Evolutionary conservation across 2,888 invertebrate genomes (phyloP), one percentile per base, ranked within the genome.

Genomic region (Uropetala carovei): DNA sequence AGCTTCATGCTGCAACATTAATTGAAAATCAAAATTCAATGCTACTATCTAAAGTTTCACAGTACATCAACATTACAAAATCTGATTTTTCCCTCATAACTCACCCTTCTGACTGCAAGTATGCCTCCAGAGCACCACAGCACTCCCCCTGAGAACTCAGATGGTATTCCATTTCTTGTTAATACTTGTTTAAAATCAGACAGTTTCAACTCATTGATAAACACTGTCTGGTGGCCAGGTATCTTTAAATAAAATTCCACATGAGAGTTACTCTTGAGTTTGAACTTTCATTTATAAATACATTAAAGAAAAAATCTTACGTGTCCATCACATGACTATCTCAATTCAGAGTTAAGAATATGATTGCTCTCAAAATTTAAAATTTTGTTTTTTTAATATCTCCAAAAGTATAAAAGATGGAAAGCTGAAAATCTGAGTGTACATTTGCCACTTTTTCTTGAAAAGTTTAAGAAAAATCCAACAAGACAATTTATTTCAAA

Each of bases 111-210:
- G 84, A 99, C 97, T 9, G 99, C 99, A 92, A 99, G 96, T 0
- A 97, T 97, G 75, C 98, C 98, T 95, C 98, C 98, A 94, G 98
- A 98, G 95, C 99, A 99, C 97, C 99, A 98, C 3, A 99, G 96
- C 13, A 98, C 98, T 85, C 99, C 99, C 56, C 97, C 98, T 57
- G 97, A 97, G 95, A 99, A 98, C 95, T 99, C 99, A 0, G 98
- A 98, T 93, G 96, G 95, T 92, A 98, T 97, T 93, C 97, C 98
- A 94, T 97, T 96, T 94, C 97, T 97, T 93, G 96, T 96, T 27
- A 98, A 95, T 10, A 97, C 96, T 95, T 98, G 97, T 94, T 98
- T 98, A 94, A 99, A 98, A 94, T 99, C 98, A 0, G 98, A 98
- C 84, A 99, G 96, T 94, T 99, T 98, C 85, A 99, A 96, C 94